Evolutionary conservation across 2,113 vertebrate species (phyloP).

Genomic region (Gnathonemus echidnorhynchus): DNA sequence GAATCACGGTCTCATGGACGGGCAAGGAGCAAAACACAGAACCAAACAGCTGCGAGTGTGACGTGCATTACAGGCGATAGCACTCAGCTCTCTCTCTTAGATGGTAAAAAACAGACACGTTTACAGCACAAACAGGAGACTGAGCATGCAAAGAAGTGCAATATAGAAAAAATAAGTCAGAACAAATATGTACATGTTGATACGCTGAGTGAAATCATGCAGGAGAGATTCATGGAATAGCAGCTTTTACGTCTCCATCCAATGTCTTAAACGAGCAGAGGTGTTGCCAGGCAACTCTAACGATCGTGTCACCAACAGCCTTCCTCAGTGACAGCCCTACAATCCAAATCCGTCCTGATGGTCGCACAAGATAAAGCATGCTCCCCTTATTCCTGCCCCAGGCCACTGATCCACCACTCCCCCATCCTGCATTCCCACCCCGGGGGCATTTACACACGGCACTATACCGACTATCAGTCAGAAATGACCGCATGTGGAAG

Average conservation of each 20-base stretch:
- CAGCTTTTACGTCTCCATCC: conserved; percentile 8
- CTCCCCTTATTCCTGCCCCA: background rate
- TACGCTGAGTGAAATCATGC: conserved; percentile 6
- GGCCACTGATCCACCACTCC: background rate
- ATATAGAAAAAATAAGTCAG: background rate
- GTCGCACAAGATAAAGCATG: background rate
- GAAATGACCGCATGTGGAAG: background rate
- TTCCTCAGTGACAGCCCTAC: background rate
- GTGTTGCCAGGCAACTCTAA: background rate
- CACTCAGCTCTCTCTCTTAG: background rate
- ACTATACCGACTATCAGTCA: background rate
- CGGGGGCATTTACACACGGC: background rate
- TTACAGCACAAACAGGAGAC: background rate
- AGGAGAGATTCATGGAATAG: background rate
- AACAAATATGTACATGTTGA: background rate
- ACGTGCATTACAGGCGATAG: background rate
- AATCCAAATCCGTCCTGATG: background rate
- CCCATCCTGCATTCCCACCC: background rate
- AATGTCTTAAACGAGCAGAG: background rate
- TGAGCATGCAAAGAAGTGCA: background rate
- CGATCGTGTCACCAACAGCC: background rate
- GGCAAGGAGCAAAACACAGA: background rate
- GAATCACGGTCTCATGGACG: background rate
- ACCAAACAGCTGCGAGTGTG: background rate
- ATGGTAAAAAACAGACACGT: background rate